phyloP scores from a whole-genome alignment of 2,113 vertebrate genomes.

The Stomatorhinus ivindoensis region DNA sequence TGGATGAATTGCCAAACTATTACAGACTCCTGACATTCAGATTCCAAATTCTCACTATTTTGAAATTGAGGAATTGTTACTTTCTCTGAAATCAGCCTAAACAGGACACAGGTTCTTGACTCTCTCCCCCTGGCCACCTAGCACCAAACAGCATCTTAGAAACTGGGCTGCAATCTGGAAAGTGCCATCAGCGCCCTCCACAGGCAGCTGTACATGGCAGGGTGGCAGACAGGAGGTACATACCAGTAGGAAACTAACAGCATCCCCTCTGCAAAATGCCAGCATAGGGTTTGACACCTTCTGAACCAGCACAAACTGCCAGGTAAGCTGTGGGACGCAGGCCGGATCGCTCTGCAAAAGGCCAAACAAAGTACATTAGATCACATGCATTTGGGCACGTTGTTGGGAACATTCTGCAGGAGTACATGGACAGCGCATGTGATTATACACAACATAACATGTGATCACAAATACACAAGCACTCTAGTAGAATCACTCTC shows the following conservation, averaged over 20 bases:
- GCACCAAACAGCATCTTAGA: neutral
- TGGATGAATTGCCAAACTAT: too few relatives aligned
- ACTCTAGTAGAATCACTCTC: neutral
- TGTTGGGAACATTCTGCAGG: constrained; percentile 81
- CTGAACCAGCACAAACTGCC: constrained; percentile 88
- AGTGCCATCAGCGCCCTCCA: neutral
- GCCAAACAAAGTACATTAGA: neutral
- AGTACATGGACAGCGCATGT: neutral
- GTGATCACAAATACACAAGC: neutral
- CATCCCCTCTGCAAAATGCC: constrained; percentile 89
- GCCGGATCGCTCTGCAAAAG: constrained; percentile 78
- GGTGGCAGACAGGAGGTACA: constrained; percentile 14
- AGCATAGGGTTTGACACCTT: constrained; percentile 82
- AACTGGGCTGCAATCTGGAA: neutral
- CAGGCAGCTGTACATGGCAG: neutral
- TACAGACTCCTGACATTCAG: neutral
- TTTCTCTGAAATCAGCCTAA: neutral
- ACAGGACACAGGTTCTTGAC: neutral
- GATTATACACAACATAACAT: neutral
- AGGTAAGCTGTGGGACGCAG: constrained; percentile 87
- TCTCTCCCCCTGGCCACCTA: neutral
- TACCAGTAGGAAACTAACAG: constrained; percentile 89
- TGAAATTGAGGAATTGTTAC: neutral
- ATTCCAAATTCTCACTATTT: neutral
- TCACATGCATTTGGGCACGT: constrained; percentile 60